These are phyloP conservation scores for Morone saxatilis DNA, from an alignment of 2,113 vertebrate genomes.

Conservation along the genomic window DNA sequence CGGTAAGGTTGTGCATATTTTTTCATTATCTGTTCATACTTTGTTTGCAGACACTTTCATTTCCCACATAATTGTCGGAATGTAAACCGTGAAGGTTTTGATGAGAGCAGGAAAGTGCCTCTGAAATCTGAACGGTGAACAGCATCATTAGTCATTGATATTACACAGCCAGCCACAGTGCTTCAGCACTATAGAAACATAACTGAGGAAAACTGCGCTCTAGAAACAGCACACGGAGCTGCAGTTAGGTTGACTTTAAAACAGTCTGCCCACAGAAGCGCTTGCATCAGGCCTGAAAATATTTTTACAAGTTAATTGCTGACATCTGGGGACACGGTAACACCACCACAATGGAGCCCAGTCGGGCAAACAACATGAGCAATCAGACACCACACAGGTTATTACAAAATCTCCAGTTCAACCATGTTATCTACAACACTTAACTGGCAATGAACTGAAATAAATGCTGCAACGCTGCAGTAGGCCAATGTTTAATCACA, in stretches of 20 bases:
- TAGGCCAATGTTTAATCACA: background rate
- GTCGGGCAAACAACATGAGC: background rate
- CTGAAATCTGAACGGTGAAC: slow-evolving; percentile 30
- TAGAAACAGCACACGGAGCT: slow-evolving; percentile 33
- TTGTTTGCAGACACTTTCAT: slow-evolving; percentile 66
- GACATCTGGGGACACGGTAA: slow-evolving; percentile 14
- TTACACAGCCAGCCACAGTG: slow-evolving; percentile 36
- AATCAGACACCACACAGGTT: background rate
- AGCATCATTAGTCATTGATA: slow-evolving; percentile 63
- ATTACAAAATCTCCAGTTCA: slow-evolving; percentile 1
- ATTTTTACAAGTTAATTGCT: slow-evolving; percentile 19
- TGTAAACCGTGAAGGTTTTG: slow-evolving; percentile 57
- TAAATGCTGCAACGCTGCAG: background rate
- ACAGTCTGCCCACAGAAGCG: slow-evolving; percentile 7
- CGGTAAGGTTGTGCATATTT: slow-evolving; percentile 42
- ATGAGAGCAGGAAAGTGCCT: slow-evolving; percentile 24
- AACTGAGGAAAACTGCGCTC: slow-evolving; percentile 23
- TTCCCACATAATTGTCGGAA: slow-evolving; percentile 49
- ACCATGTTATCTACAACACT: background rate
- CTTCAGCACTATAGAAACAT: slow-evolving; percentile 26
- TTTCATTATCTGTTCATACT: slow-evolving; percentile 60
- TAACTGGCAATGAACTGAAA: background rate
- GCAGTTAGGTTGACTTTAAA: slow-evolving; percentile 4
- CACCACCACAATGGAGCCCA: background rate
- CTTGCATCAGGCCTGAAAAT: slow-evolving; percentile 9